Evolutionary conservation across 2,113 vertebrate species (phyloP), one percentile per base, ranked within the genome.

Genomic region (Cromileptes altivelis): DNA sequence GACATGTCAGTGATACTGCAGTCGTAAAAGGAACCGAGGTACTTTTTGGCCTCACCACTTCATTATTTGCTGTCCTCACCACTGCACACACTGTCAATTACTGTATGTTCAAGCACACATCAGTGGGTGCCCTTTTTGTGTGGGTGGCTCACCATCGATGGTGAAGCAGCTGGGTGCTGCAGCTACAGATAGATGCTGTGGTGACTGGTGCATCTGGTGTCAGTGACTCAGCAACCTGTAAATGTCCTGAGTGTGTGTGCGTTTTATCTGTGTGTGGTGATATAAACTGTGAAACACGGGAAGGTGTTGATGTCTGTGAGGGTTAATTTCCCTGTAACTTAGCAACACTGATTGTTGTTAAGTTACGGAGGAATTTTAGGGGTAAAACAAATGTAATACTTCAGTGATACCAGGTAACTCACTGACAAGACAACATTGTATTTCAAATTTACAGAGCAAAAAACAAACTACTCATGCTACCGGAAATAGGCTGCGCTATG

Each of bases 301-400:
- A 25, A 12, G 21, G 19, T 2, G 12, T 27, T 27, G 21, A 60
- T 25, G 30, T 11, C 45, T 15, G 68, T 12, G 53, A 56, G 63
- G 47, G 12, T 60, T 79, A 0, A 76, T 71, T 67, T 82, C 70
- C 71, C 49, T 72, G 49, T n/a, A 56, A 12, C 78, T 15, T 27
- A 49, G 76, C 68, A 70, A 83, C 80, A 23, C 37, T 27, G 73
- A 47, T 19, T 45, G 77, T 78, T 57, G 69, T 84, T 45, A 53
- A 72, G 76, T 33, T 55, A 80, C 80, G 6, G 67, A 49, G 27
- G 8, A 73, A 60, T 25, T 72, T 55, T 49, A 82, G 45, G 13
- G 12, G 7, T 47, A 8, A 65, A 72, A 23, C 72, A 37, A 55
- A 55, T 42, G 4, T 19, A 18, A 49, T 10, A 1, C 52, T 12